phyloP scores from a whole-genome alignment of 2,888 invertebrate species.

The Hirtodrosophila histrioides region DNA sequence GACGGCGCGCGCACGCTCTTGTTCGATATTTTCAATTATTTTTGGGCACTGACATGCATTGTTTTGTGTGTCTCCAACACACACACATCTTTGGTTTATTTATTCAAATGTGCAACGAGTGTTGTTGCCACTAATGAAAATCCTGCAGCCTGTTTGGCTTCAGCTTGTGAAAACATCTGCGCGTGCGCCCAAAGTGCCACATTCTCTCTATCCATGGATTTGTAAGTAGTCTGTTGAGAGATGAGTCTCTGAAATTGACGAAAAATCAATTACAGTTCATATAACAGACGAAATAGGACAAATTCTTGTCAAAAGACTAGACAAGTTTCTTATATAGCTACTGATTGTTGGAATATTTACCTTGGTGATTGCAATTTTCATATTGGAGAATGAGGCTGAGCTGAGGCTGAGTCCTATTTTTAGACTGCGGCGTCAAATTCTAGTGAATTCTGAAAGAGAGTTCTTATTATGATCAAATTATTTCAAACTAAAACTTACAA shows the following conservation, averaged over 20 bases:
- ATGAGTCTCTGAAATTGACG: slow-evolving; percentile 8
- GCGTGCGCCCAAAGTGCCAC: slow-evolving; percentile 54
- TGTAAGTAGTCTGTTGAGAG: slow-evolving; percentile 23
- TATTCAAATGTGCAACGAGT: slow-evolving; percentile 67
- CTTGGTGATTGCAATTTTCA: too few species aligned
- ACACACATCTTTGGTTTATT: slow-evolving; percentile 39
- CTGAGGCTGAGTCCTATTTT: too few species aligned
- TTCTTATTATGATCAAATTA: too few species aligned
- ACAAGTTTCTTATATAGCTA: background rate
- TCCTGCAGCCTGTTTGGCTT: slow-evolving; percentile 40
- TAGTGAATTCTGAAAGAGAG: too few species aligned
- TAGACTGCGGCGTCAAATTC: too few species aligned
- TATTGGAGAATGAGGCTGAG: too few species aligned
- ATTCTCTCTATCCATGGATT: slow-evolving; percentile 20
- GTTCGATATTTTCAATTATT: slow-evolving; percentile 49
- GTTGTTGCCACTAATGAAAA: slow-evolving; percentile 64
- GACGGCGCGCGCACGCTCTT: slow-evolving; percentile 42
- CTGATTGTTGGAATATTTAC: too few species aligned
- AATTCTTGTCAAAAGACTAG: background rate
- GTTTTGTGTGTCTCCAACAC: slow-evolving; percentile 29
- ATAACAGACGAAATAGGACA: background rate
- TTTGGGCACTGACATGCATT: slow-evolving; percentile 54
- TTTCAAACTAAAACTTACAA: too few species aligned
- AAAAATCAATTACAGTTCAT: slow-evolving; percentile 22
- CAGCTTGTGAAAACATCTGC: slow-evolving; percentile 64